Evolutionary conservation across 1,140 invertebrate genomes (phyloP).

Genomic region (Marisa cornuarietis): DNA sequence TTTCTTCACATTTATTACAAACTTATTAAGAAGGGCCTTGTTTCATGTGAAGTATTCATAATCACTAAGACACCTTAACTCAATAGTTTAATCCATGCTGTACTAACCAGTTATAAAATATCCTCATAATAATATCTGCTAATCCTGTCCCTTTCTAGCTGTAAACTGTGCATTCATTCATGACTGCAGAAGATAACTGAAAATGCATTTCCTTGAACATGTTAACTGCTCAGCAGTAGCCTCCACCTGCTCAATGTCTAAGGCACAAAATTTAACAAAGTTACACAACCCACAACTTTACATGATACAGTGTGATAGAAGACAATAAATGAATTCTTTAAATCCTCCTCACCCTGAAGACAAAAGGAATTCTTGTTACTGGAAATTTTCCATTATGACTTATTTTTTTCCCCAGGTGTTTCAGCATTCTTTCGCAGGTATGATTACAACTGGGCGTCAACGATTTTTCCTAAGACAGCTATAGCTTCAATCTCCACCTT

Average conservation of each 20-base stretch:
- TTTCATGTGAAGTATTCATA: too few species aligned
- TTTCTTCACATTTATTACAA: background rate
- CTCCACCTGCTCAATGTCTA: too few species aligned
- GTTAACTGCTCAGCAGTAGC: too few species aligned
- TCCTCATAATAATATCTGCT: too few species aligned
- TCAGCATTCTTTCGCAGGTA: background rate
- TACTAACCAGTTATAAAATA: too few species aligned
- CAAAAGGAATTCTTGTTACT: background rate
- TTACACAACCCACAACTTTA: background rate
- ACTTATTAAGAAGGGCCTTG: too few species aligned
- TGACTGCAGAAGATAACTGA: too few species aligned
- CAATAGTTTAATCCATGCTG: too few species aligned
- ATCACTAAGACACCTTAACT: too few species aligned
- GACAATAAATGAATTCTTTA: background rate
- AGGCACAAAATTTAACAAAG: background rate
- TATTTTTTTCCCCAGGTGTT: background rate
- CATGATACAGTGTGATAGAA: background rate
- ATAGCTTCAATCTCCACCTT: constrained; percentile 58
- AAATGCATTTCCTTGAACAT: too few species aligned
- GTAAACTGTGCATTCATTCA: too few species aligned
- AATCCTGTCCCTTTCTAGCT: too few species aligned
- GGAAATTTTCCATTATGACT: background rate
- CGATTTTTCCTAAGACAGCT: constrained; percentile 48
- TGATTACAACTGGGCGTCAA: constrained; percentile 20
- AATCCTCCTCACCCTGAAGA: background rate